A percentile compares a stretch with the other conserved stretches of the same genome.
phyloP scores from a whole-genome alignment of 2,797 vertebrate species.

The Galago senegalensis region DNA sequence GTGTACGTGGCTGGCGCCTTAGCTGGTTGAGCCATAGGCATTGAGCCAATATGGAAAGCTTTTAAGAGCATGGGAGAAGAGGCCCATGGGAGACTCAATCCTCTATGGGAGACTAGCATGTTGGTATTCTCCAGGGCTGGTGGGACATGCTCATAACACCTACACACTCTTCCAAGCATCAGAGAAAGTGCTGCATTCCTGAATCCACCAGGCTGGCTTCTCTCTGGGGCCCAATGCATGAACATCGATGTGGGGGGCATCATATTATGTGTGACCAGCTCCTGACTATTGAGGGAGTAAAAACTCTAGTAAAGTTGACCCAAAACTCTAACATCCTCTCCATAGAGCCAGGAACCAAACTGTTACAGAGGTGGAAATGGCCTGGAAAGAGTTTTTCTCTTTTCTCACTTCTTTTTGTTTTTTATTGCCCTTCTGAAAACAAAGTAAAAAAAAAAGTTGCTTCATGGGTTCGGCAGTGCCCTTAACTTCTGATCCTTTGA shows the following conservation, averaged over 20 bases:
- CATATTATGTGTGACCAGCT: background rate
- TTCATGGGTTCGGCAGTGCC: background rate
- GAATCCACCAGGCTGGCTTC: background rate
- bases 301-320: background rate
- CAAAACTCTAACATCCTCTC: background rate
- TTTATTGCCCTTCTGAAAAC: background rate
- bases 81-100: no score
- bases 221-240: background rate
- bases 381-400: background rate
- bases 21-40: no score
- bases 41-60: background rate
- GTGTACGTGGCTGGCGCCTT: no score
- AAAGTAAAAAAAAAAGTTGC: background rate
- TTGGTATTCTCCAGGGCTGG: background rate
- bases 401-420: background rate
- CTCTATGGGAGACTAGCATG: no score
- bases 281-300: no score
- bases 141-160: background rate
- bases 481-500: background rate
- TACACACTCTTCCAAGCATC: background rate
- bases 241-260: background rate
- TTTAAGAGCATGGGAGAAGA: no score
- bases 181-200: background rate
- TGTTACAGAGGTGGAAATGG: background rate
- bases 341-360: background rate